These are phyloP conservation scores for Notodonta dromedarius DNA, from an alignment of 2,888 invertebrate species.

Conservation along the genomic window DNA sequence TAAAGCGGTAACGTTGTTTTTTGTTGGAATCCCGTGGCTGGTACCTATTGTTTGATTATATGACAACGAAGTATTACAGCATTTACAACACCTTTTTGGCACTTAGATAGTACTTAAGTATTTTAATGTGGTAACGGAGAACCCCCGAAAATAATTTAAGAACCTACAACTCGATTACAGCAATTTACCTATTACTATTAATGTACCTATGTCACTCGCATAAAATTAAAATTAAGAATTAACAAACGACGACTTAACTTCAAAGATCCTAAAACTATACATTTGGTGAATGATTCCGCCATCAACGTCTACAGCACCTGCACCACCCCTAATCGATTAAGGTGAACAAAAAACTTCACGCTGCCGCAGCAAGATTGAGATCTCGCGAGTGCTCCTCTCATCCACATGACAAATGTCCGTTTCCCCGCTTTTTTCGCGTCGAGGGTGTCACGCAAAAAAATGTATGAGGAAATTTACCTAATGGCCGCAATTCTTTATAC, in stretches of 20 bases:
- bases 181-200: too few species aligned
- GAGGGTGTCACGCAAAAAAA: constrained; percentile 82
- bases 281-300: not conserved
- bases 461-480: constrained; percentile 84
- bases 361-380: constrained; percentile 66
- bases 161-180: too few species aligned
- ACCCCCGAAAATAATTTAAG: too few species aligned
- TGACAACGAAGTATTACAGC: too few species aligned
- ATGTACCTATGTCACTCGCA: not conserved
- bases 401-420: constrained; percentile 76
- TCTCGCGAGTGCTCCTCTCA: constrained; percentile 57
- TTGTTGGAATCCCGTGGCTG: not conserved
- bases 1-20: not conserved
- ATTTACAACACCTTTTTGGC: too few species aligned
- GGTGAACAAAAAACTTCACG: constrained; percentile 60
- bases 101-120: too few species aligned
- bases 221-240: too few species aligned
- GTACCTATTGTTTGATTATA: not conserved
- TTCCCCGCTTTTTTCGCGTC: constrained; percentile 70
- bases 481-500: constrained; percentile 82
- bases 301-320: constrained; percentile 33
- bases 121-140: too few species aligned
- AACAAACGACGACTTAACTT: too few species aligned
- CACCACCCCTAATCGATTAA: constrained; percentile 58
- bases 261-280: not conserved